Conservation (phyloP, 2,113 vertebrate genomes). For the Calidris pygmaea region DNA sequence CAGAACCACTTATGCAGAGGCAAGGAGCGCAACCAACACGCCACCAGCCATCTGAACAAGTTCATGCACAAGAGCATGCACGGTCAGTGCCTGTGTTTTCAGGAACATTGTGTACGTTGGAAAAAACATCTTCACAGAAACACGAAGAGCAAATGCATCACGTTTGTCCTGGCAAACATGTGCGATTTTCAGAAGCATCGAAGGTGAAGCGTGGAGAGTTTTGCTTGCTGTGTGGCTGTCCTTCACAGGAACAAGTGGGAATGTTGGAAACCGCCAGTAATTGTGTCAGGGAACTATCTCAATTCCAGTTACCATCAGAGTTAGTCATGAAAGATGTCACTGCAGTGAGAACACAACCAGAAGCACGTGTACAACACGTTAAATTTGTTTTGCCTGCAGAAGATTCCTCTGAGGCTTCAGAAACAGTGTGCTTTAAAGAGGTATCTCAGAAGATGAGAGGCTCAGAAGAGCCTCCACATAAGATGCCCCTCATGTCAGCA, state of each 20-base stretch:
- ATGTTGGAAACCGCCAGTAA: background rate
- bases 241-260: conserved; percentile 9
- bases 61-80: accelerated
- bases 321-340: background rate
- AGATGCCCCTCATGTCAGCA: background rate
- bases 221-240: background rate
- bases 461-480: background rate
- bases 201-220: background rate
- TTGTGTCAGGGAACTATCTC: background rate
- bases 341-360: background rate
- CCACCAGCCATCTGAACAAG: background rate
- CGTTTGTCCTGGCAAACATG: background rate
- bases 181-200: background rate
- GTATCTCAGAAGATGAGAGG: background rate
- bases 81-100: accelerated
- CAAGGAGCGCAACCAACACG: background rate
- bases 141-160: background rate
- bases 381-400: conserved; percentile 18
- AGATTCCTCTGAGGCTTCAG: background rate
- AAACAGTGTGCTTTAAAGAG: background rate
- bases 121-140: background rate
- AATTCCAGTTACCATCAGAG: background rate
- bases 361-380: background rate
- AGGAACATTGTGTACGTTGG: accelerated
- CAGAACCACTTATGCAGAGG: background rate